These are phyloP conservation scores for Molossus molossus DNA, from an alignment of 2,797 vertebrate species.

Conservation along the genomic window DNA sequence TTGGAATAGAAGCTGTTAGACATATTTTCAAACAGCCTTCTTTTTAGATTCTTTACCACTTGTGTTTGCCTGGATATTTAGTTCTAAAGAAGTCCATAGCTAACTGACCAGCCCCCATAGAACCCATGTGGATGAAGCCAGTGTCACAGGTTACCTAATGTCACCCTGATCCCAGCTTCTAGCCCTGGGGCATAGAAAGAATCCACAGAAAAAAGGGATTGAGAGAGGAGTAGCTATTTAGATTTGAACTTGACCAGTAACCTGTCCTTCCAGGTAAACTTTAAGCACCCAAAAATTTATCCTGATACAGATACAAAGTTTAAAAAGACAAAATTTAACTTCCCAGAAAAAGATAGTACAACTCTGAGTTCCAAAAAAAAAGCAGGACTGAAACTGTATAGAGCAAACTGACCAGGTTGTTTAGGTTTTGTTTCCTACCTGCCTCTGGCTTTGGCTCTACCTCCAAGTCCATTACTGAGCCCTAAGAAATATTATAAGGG, in stretches of 20 bases:
- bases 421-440: background rate
- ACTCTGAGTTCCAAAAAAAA: conserved; percentile 21
- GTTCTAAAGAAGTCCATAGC: background rate
- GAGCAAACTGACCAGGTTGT: background rate
- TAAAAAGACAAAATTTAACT: conserved; percentile 67
- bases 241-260: conserved; percentile 71
- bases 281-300: conserved; percentile 17
- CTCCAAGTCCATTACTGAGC: background rate
- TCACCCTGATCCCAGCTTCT: background rate
- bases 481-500: conserved; percentile 6
- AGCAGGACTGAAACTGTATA: conserved; percentile 32
- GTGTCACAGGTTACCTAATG: background rate
- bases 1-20: conserved; percentile 1
- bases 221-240: background rate
- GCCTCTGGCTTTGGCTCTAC: background rate
- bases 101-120: conserved; percentile 32
- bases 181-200: background rate
- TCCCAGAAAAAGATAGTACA: conserved; percentile 42
- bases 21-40: background rate
- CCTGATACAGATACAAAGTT: conserved; percentile 16
- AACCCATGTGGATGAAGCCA: background rate
- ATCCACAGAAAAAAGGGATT: background rate
- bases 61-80: conserved; percentile 39
- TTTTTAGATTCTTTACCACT: conserved; percentile 55
- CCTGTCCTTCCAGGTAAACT: conserved; percentile 68